Evolutionary conservation across 2,797 vertebrate species (phyloP).

Genomic region (Phataginus tricuspis): DNA sequence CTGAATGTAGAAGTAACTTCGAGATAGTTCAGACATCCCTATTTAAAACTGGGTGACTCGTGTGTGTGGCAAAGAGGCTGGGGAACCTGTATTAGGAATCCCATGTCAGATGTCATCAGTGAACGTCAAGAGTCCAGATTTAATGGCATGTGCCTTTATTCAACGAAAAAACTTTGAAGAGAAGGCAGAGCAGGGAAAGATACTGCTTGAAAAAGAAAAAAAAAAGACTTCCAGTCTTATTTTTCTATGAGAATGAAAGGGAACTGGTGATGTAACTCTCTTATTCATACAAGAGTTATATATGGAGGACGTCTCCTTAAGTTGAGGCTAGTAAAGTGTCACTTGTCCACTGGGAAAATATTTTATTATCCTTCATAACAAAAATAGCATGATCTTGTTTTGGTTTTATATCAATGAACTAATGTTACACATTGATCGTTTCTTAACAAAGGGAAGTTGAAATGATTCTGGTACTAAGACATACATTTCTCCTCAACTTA

Average conservation of each 20-base stretch:
- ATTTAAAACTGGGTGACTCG: not conserved
- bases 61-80: not conserved
- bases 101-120: not conserved
- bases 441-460: constrained; percentile 33
- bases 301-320: not conserved
- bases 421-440: not conserved
- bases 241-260: not conserved
- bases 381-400: not conserved
- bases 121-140: not conserved
- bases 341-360: not conserved
- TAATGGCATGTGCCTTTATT: not conserved
- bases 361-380: not conserved
- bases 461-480: not conserved
- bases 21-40: not conserved
- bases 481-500: not conserved
- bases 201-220: not conserved
- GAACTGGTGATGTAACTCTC: not conserved
- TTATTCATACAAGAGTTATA: not conserved
- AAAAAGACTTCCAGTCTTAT: not conserved
- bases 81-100: not conserved
- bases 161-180: not conserved
- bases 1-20: not conserved
- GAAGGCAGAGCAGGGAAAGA: not conserved
- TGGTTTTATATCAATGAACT: not conserved
- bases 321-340: not conserved